Base-by-base conservation (phyloP, 2,113 vertebrate genomes). In the Setophaga kirtlandii region DNA sequence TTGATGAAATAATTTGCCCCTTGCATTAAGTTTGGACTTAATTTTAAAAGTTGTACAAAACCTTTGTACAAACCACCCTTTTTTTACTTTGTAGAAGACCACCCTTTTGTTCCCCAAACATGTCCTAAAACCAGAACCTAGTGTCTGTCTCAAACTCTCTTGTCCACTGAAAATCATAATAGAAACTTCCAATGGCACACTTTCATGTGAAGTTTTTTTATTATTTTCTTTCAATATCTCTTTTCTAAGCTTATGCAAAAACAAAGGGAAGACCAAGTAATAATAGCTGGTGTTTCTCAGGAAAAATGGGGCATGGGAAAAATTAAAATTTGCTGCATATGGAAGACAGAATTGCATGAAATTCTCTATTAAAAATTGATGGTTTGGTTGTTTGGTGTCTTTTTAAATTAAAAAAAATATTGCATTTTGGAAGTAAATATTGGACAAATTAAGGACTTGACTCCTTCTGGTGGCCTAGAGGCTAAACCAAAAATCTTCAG, bases 341-440 rank as follows among this genome's bases (percentile, higher is more conserved):
- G 18, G 33, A 64, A 75, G 70, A 85, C 5, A 62, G 4, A 63
- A n/a, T 68, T 76, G 10, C 19, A n/a, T 68, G n/a, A 56, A 47
- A 42, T 22, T 74, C 58, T 63, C 15, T 50, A 3, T 24, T 30
- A 14, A 73, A 76, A 69, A 30, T 20, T 15, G 9, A 1, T 3
- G 0, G 11, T 42, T 49, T 75, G 4, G 9, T 16, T 31, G 58
- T 49, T 77, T 6, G 2, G 0, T 33, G 7, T 37, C 16, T 23
- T 75, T 81, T 59, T 3, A 10, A 46, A 35, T 63, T 18, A 2
- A 10, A 25, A 84, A 47, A 37, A 53, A 31, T 14, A 12, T 2
- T 27, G 1, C 10, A 12, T 46, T 89, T 81, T 74, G 25, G 11
- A 59, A 46, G 24, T 42, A 77, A 25, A 18, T 74, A 30, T 21